Percentiles rank a stretch among this genome's conserved stretches.
Conservation (phyloP, 2,888 invertebrate genomes). For the Tachina fera region DNA sequence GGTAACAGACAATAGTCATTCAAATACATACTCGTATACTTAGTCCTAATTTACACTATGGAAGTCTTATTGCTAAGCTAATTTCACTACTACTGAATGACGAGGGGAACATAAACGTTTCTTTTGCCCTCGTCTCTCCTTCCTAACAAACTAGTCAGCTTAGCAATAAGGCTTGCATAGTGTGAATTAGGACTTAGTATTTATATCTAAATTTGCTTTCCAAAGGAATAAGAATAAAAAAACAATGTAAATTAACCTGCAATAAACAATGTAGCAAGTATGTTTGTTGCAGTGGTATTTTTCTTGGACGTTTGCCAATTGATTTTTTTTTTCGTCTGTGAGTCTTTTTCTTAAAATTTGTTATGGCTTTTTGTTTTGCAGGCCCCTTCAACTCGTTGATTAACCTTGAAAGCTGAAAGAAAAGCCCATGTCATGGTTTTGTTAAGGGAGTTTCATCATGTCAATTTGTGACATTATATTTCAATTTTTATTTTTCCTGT, state of each 20-base stretch:
- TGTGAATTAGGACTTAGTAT: too few species aligned
- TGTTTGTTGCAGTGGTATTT: neutral
- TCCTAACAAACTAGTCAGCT: too few species aligned
- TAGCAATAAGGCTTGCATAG: too few species aligned
- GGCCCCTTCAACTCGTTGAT: constrained; percentile 52
- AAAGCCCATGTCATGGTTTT: constrained; percentile 51
- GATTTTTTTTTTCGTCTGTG: neutral
- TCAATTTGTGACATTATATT: constrained; percentile 68
- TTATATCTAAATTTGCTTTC: neutral
- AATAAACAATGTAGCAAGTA: constrained; percentile 51
- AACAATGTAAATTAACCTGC: constrained; percentile 35
- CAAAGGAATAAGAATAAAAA: neutral
- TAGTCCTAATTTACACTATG: too few species aligned
- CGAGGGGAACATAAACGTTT: too few species aligned
- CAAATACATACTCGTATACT: too few species aligned
- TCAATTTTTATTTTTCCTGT: neutral
- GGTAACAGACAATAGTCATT: neutral
- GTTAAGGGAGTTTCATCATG: constrained; percentile 66
- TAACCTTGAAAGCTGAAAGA: constrained; percentile 49
- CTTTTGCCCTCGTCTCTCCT: too few species aligned
- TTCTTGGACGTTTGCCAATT: constrained; percentile 39
- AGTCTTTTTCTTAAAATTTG: neutral
- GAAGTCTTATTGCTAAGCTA: too few species aligned
- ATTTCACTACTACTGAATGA: too few species aligned
- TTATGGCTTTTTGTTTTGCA: constrained; percentile 30